Conservation (phyloP, 2,888 invertebrate species). For the Odontothrips loti region DNA sequence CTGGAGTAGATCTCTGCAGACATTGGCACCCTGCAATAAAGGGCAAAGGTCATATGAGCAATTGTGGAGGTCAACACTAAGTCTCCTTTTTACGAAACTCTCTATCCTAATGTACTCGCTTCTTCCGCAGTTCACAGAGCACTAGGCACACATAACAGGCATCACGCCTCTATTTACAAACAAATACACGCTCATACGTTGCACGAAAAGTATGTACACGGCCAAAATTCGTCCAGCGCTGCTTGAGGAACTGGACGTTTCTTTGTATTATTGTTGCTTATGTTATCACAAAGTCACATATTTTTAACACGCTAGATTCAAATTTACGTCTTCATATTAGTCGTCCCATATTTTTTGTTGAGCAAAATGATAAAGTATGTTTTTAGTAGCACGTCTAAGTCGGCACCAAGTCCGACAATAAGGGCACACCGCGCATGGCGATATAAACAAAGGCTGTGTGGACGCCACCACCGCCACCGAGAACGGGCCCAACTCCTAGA, state of each 20-base stretch:
- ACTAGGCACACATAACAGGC: not conserved
- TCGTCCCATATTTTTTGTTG: no score
- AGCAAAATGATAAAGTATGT: no score
- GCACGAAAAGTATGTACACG: not conserved
- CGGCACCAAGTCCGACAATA: not conserved
- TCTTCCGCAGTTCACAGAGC: not conserved
- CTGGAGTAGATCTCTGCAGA: no score
- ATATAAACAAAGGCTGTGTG: not conserved
- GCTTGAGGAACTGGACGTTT: no score
- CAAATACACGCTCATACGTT: not conserved
- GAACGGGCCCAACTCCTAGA: not conserved
- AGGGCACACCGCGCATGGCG: not conserved
- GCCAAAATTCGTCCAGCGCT: no score
- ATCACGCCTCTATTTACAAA: not conserved
- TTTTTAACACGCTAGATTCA: no score
- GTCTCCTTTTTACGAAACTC: not conserved
- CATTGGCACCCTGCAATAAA: no score
- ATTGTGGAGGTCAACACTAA: not conserved
- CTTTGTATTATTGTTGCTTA: no score
- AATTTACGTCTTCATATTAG: no score
- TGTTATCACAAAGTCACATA: no score
- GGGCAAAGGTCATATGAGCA: not conserved
- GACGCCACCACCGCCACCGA: not conserved
- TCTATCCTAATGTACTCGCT: not conserved
- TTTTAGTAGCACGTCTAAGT: not conserved